Evolutionary conservation across 2,888 invertebrate species (phyloP), one percentile per base, ranked within the genome.

Genomic region (Pandemis cinnamomeana): DNA sequence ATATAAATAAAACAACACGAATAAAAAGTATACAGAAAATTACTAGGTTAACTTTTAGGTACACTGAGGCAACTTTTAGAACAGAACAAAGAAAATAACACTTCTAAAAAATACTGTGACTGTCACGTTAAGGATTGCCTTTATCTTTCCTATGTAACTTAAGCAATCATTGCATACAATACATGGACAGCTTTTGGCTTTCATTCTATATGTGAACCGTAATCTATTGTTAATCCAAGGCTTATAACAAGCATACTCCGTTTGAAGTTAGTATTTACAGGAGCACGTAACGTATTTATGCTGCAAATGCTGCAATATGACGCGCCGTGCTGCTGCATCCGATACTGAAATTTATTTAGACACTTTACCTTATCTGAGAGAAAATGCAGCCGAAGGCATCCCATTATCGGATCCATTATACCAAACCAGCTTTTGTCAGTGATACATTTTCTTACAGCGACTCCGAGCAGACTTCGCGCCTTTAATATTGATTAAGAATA

Each of bases 231-330:
- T 36, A 36, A 36, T 36, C 27, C 27, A 36, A 36, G 27, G 27
- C 10, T 58, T 36, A n/a, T n/a, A 27, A 58, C 58, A 58, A 60
- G 60, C 8, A 36, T n/a, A 36, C 10, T 53, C 41, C 51, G 53
- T 53, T 66, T 53, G 51, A 51, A 4, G 15, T 36, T 48, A 10
- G 48, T n/a, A 15, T 10, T 60, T 36, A 13, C 61, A 46, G 53
- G 66, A 55, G 66, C 67, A 62, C 11, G 64, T 71, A 74, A 71
- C 74, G 61, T 70, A 67, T 71, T 71, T 74, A 74, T 67, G 70
- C 67, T 44, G 73, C 53, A 73, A 61, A 74, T 67, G 70, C 67
- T 44, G 73, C 53, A 73, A 61, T 60, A 46, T 74, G 62, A 71
- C 53, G 55, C 74, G 20, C 55, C 20, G 67, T 58, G 58, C 67